Evolutionary conservation across 2,797 vertebrate genomes (phyloP), one percentile per base, ranked within the genome.

Genomic region (Decapterus maruadsi): DNA sequence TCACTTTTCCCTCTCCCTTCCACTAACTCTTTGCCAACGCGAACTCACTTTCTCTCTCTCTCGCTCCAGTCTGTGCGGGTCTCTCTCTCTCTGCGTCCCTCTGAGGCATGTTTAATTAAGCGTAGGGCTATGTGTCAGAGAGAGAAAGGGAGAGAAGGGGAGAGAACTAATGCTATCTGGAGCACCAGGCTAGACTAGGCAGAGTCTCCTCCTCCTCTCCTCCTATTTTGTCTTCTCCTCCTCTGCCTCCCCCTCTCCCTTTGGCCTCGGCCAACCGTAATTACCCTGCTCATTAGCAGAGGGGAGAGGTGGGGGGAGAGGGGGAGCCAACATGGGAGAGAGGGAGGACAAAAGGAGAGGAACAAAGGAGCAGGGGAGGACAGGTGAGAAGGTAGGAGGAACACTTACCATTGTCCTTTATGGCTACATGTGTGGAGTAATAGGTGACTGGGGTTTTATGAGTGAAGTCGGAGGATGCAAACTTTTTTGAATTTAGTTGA

Each of bases 21-120:
- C 51, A 67, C 76, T 40, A 80, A 75, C 83, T 87, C 83, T 80
- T 72, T 81, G 71, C 81, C 74, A 86, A 73, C 75, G 68, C 36
- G 45, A 76, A 74, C 74, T 83, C 84, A 43, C 79, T 72, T 64
- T 66, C 56, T 61, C 73, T 60, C 48, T 38, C 78, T 68, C 75
- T 68, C 60, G 60, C 80, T 66, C 67, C 20, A 8, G 42, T 64
- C 8, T 55, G 22, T 55, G 38, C 43, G 38, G 20, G 14, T 63
- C 45, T 26, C 26, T 62, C 56, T 72, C 53, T 66, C 79, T 51
- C 75, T 68, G 75, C 54, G 55, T 94, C 92, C 92, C 92, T 90
- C 86, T 69, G 91, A 94, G 91, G 89, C 89, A 89, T 90, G 88
- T 94, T 92, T 94, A 95, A 95, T 95, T 94, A 95, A 93, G 90